Base-by-base conservation (phyloP, 2,888 invertebrate species). In the Scaeva pyrastri region DNA sequence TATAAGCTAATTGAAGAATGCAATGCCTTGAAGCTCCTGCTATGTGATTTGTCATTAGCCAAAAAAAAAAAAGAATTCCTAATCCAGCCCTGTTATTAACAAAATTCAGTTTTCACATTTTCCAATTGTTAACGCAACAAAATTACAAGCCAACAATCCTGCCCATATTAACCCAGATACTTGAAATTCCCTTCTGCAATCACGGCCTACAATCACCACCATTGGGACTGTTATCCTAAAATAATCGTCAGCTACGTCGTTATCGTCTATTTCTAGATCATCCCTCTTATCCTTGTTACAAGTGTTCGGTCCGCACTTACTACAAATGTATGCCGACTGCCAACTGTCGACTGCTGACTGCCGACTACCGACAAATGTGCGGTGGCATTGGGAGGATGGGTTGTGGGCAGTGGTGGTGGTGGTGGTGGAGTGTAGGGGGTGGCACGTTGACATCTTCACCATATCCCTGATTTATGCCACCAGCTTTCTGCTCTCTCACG, bases 151-250 rank as follows among this genome's bases (percentile, higher is more conserved):
- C 72, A 73, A 55, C 73, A 48, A 36, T 66, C 43, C 72, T 73
- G 43, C 76, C 62, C 73, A 73, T 81, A 81, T 81, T 80, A 85
- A 81, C 76, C 76, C 76, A 81, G 52, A 81, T 85, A 62, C 80
- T 72, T 52, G 74, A 60, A 60, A 56, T 66, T 50, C 75, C 48
- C 12, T 72, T 19, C 50, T 58, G 71, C 80, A 84, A 84, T 84
- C 80, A 80, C 36, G 52, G 41, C 66, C 16, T 58, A 76, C 75
- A 80, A 85, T 76, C 80, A 52, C 62, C 74, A 70, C 56, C 78
- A 74, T 31, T 31, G 31, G 26, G 36, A 56, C 74, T 83, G 78
- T 83, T 78, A 68, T 68, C 77, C 58, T 50, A 19, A 55, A 60
- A 76, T 85, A 58, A 68, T 75, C 74, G 62, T 58, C 66, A 58